Percentiles rank a stretch among this genome's conserved stretches.
Evolutionary conservation across 2,113 vertebrate species (phyloP).

Genomic region (Prietella phreatophila): DNA sequence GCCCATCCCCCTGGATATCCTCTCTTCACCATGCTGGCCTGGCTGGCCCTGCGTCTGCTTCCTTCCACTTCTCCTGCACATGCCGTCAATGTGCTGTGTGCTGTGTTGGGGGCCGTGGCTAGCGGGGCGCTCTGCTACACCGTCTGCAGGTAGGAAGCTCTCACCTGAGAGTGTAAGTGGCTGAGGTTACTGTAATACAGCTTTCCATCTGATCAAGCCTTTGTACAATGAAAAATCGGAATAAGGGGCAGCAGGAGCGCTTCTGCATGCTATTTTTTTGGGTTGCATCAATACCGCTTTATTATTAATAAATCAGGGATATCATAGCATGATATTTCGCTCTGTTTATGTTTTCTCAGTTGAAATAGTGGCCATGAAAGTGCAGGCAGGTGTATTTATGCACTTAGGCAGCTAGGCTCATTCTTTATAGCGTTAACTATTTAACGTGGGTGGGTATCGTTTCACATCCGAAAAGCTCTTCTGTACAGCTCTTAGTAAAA

Average conservation of each 20-base stretch:
- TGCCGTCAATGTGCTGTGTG: conserved; percentile 84
- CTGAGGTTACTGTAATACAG: not conserved
- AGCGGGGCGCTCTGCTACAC: conserved; percentile 85
- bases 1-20: conserved; percentile 97
- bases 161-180: not conserved
- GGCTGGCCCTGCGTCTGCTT: conserved; percentile 70
- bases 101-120: conserved; percentile 81
- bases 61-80: conserved; percentile 81
- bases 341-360: not conserved
- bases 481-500: not conserved
- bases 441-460: not conserved
- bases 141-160: conserved; percentile 81
- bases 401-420: not conserved
- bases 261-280: not conserved
- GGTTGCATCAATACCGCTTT: not conserved
- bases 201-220: not conserved
- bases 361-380: not conserved
- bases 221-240: not conserved
- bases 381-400: not conserved
- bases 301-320: not conserved
- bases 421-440: not conserved
- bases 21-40: conserved; percentile 86
- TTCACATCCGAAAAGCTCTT: not conserved
- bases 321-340: not conserved
- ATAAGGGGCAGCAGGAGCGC: not conserved